Percentiles rank a stretch among this genome's conserved stretches.
phyloP scores from a whole-genome alignment of 2,113 vertebrate species.

The Papio anubis region DNA sequence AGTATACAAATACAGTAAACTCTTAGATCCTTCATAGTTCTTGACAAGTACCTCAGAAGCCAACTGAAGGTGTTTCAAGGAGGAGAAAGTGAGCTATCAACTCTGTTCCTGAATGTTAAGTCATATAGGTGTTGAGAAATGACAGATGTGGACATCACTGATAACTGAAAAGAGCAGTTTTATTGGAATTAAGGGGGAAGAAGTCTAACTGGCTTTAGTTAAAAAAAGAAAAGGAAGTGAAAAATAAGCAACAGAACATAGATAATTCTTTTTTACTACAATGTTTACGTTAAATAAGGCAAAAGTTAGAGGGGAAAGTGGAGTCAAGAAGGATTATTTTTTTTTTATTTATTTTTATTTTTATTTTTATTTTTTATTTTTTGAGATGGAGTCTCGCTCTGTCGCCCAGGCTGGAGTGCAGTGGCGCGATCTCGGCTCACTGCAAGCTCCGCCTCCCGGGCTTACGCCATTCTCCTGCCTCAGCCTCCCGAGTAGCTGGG shows the following conservation, averaged over 20 bases:
- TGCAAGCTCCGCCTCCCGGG: no score
- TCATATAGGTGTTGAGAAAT: not conserved
- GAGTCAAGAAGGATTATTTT: conserved; percentile 18
- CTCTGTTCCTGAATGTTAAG: conserved; percentile 14
- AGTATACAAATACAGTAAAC: not conserved
- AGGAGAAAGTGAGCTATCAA: not conserved
- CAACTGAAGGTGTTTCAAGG: not conserved
- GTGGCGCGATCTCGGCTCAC: no score
- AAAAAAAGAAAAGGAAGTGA: not conserved
- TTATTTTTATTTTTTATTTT: no score
- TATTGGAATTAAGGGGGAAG: not conserved
- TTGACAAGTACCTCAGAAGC: not conserved
- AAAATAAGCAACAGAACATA: not conserved
- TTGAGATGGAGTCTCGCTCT: no score
- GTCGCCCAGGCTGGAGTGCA: no score
- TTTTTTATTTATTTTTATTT: not conserved
- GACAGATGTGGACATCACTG: not conserved
- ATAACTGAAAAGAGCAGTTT: not conserved
- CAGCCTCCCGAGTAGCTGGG: no score
- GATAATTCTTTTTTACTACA: not conserved
- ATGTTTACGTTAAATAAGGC: not conserved
- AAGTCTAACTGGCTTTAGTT: not conserved
- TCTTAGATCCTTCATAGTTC: not conserved
- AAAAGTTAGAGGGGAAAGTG: not conserved
- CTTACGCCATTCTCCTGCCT: no score